phyloP scores from a whole-genome alignment of 2,113 vertebrate species.

The Meleagris gallopavo region DNA sequence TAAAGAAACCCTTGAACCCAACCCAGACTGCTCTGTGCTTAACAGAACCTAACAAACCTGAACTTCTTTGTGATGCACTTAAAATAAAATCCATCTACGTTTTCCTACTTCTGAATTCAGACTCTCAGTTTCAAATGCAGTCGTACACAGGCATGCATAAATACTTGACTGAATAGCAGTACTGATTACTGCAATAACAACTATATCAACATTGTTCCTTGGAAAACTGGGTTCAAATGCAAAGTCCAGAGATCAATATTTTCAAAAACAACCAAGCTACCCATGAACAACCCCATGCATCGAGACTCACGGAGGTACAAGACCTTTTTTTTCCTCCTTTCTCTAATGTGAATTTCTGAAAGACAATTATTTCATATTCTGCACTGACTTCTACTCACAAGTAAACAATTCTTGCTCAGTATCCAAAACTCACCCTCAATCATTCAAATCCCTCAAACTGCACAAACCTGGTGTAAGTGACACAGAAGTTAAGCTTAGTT shows the following conservation, averaged over 20 bases:
- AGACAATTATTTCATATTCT: rapidly evolving
- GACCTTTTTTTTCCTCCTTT: neutral
- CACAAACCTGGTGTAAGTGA: neutral
- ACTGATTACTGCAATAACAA: neutral
- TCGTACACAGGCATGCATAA: rapidly evolving
- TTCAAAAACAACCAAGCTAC: neutral
- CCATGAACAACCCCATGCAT: rapidly evolving
- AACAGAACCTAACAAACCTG: too few species aligned
- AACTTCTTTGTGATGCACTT: neutral
- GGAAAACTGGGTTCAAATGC: neutral
- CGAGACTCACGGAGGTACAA: rapidly evolving
- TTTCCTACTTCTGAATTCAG: neutral
- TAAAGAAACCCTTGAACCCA: neutral
- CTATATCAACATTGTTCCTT: too few species aligned
- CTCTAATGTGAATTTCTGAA: neutral
- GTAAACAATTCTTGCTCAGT: rapidly evolving
- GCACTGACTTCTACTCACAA: neutral
- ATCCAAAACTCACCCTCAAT: neutral
- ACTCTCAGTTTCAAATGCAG: neutral
- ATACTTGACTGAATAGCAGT: neutral
- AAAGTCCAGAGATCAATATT: neutral
- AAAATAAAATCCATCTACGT: neutral
- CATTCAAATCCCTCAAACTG: neutral
- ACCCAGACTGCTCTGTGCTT: neutral
- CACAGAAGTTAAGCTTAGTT: neutral